phyloP scores from a whole-genome alignment of 2,113 vertebrate species.

The Sciurus niger region DNA sequence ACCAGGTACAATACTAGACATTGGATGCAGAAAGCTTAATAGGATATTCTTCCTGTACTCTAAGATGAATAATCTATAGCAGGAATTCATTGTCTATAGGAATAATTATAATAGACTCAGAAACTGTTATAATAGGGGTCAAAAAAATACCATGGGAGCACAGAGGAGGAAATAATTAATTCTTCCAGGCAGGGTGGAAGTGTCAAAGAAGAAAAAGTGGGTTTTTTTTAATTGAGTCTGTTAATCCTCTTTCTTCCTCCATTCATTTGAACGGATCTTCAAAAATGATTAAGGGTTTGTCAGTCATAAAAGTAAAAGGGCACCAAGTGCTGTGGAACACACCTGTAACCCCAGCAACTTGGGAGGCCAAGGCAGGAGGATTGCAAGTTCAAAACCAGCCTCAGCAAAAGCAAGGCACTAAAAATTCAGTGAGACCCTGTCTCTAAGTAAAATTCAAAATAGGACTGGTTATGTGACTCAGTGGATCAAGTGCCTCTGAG shows the following conservation, averaged over 20 bases:
- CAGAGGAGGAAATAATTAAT: slow-evolving; percentile 29
- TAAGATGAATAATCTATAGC: not conserved
- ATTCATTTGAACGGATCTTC: slow-evolving; percentile 51
- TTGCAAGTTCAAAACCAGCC: too few relatives aligned
- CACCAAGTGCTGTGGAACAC: too few relatives aligned
- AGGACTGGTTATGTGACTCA: too few relatives aligned
- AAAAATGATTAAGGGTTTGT: not conserved
- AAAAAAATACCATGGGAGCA: not conserved
- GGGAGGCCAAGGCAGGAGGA: too few relatives aligned
- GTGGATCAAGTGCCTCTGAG: too few relatives aligned
- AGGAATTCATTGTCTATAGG: slow-evolving; percentile 1
- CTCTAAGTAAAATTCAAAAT: too few relatives aligned
- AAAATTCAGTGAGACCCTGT: too few relatives aligned
- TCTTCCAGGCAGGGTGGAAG: not conserved
- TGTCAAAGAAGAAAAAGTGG: slow-evolving; percentile 39
- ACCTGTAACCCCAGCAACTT: too few relatives aligned
- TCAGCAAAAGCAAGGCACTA: too few relatives aligned
- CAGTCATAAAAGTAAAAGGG: not conserved
- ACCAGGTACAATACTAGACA: not conserved
- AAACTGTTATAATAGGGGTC: not conserved
- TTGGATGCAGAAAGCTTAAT: not conserved
- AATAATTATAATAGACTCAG: slow-evolving; percentile 43
- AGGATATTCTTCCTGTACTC: not conserved
- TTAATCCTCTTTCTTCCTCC: slow-evolving; percentile 18
- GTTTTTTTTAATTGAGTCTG: slow-evolving; percentile 51